Evolutionary conservation across 2,797 vertebrate genomes (phyloP), one percentile per base, ranked within the genome.

Genomic region (Presbytis comata): DNA sequence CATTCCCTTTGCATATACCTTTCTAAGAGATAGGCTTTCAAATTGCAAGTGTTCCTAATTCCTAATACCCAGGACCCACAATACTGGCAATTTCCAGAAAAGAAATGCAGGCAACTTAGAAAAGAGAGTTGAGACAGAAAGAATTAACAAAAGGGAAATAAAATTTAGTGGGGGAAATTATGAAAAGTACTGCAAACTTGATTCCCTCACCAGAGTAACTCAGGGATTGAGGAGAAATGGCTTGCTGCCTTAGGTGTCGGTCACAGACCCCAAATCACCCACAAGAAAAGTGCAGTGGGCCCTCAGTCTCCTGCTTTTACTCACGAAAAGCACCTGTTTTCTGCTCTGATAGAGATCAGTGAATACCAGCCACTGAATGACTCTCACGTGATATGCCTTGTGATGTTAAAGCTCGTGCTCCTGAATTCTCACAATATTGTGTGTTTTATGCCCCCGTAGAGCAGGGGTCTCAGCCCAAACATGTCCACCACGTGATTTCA

Each of bases 191-290:
- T 13, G 9, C 33, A 46, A 24, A 36, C 55, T 41, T 48, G 48
- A 33, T 30, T 21, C 24, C 19, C 17, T 67, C 0, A 2, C 21
- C 36, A 41, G 30, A 48, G n/a, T 67, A 48, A 8, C 26, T 57
- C 48, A 30, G 24, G 22, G 19, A 1, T 41, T 26, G 13, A 12
- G 13, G 36, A 24, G 6, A 26, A 81, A 33, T 36, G 41, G 28
- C 36, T 36, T 7, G 1, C 6, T 9, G 17, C 21, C 12, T 22
- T 22, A 39, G 39, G 48, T 1, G 41, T 55, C 1, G 0, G 8
- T 76, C n/a, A 53, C 50, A 89, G 7, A 41, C 28, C 22, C 41
- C 19, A 26, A 78, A 41, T 59, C 28, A 55, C 12, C 50, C 17
- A 8, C 0, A 2, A 14, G 64, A 33, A 30, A 39, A 50, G 59